phyloP scores from a whole-genome alignment of 2,888 invertebrate species.

The Glyphotaelius pellucidus region DNA sequence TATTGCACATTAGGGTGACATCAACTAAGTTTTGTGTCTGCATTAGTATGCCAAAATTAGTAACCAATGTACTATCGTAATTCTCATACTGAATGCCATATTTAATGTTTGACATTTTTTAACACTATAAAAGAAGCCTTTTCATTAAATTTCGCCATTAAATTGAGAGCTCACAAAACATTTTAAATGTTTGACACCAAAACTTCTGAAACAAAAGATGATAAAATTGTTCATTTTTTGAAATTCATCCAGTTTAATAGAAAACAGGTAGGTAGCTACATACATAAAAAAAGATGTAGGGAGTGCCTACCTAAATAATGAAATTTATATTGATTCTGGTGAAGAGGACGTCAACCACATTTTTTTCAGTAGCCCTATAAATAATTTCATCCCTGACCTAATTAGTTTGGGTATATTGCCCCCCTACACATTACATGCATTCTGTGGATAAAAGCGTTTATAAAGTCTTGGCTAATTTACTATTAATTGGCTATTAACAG shows the following conservation, averaged over 20 bases:
- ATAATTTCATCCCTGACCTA: too few species aligned
- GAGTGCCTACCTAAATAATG: too few species aligned
- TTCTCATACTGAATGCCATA: constrained; percentile 84
- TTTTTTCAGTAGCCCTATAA: too few species aligned
- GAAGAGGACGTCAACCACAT: too few species aligned
- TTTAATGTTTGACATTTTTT: constrained; percentile 75
- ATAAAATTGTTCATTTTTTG: not conserved
- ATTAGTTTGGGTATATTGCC: too few species aligned
- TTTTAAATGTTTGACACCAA: constrained; percentile 10
- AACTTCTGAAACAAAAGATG: constrained; percentile 9
- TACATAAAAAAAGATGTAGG: not conserved
- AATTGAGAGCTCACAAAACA: not conserved
- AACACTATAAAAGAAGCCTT: constrained; percentile 4
- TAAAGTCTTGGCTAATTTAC: too few species aligned
- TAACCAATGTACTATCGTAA: constrained; percentile 82
- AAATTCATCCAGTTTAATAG: not conserved
- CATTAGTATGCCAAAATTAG: constrained; percentile 83
- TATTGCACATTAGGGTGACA: constrained; percentile 86
- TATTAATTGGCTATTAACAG: too few species aligned
- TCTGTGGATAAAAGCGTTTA: too few species aligned
- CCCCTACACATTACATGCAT: too few species aligned
- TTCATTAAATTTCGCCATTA: not conserved
- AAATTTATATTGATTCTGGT: too few species aligned
- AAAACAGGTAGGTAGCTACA: not conserved
- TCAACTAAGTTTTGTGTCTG: constrained; percentile 86